Conservation (phyloP, 1,140 invertebrate genomes). For the Antheraea mylitta region DNA sequence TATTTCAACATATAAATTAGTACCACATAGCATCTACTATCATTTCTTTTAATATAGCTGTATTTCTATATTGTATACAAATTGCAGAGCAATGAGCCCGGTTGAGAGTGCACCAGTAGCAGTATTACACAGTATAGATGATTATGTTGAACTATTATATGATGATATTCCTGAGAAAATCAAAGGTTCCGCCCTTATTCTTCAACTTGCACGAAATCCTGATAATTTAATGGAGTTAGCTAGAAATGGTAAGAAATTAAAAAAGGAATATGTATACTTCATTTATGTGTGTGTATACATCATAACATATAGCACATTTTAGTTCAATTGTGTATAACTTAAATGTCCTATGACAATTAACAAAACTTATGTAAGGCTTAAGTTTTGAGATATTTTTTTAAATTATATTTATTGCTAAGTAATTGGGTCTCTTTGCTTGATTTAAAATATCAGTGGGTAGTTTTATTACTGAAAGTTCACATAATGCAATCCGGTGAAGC, state of each 20-base stretch:
- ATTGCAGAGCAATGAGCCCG: conserved; percentile 61
- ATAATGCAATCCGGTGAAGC: no score
- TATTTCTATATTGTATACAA: not conserved
- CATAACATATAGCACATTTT: no score
- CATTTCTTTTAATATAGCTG: not conserved
- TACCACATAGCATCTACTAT: not conserved
- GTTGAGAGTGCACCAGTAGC: conserved; percentile 75
- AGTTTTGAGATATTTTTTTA: no score
- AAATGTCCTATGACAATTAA: no score
- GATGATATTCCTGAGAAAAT: conserved; percentile 97
- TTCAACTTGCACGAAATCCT: conserved; percentile 94
- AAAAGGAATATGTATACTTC: not conserved
- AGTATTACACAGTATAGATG: conserved; percentile 91
- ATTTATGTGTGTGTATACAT: no score
- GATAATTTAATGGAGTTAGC: conserved; percentile 96
- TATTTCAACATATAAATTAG: no score
- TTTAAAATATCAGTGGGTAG: no score
- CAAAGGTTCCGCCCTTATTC: conserved; percentile 93
- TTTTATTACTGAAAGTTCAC: no score
- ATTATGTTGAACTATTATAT: conserved; percentile 97
- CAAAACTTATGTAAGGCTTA: no score
- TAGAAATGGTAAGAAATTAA: conserved; percentile 86
- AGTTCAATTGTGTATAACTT: no score
- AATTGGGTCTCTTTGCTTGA: no score
- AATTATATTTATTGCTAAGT: no score